Evolutionary conservation across 2,113 vertebrate species (phyloP), one percentile per base, ranked within the genome.

Genomic region (Colaptes auratus): DNA sequence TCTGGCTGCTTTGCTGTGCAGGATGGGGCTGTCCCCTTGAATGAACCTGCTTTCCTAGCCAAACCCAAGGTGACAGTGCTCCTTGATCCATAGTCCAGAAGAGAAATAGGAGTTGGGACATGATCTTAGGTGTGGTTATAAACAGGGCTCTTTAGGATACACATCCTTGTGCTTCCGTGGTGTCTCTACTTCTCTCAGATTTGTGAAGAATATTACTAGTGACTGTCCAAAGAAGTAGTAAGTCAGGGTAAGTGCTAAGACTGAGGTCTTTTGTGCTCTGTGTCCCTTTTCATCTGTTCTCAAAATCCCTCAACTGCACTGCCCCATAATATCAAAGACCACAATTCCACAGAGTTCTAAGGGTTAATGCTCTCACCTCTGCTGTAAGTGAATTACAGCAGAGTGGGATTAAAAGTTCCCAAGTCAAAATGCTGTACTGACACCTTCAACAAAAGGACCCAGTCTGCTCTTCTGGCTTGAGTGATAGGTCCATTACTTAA

Each of bases 1-100:
- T 72, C 28, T 0, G 0, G 16, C 61, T 1, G 1, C 21, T 52
- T 16, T 3, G 1, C 19, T 56, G 18, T 60, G 58, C 2, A 5
- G 70, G 73, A 25, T 24, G 11, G 24, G 25, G 12, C 73, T 36
- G 15, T 59, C 17, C 52, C 33, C 27, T 39, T 15, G 60, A 15
- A 8, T 73, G 65, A 73, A 30, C 50, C 60, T 81, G 52, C 60
- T 30, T 60, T 80, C 55, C n/a, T 55, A 31, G 44, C 27, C 59
- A 69, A 67, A 25, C 28, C 65, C 30, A 42, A 15, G 25, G 25
- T 70, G 60, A 15, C 52, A 31, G 61, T 50, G 18, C 53, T 92
- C 15, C 70, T 35, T 33, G 58, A 72, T 60, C 20, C 59, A 2
- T 8, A 55, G 35, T 8, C 24, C n/a, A 33, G 48, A 66, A 74